Evolutionary conservation across 2,888 invertebrate species (phyloP), one percentile per base, ranked within the genome.

Genomic region (Pseudococcus jackbeardsleyi): DNA sequence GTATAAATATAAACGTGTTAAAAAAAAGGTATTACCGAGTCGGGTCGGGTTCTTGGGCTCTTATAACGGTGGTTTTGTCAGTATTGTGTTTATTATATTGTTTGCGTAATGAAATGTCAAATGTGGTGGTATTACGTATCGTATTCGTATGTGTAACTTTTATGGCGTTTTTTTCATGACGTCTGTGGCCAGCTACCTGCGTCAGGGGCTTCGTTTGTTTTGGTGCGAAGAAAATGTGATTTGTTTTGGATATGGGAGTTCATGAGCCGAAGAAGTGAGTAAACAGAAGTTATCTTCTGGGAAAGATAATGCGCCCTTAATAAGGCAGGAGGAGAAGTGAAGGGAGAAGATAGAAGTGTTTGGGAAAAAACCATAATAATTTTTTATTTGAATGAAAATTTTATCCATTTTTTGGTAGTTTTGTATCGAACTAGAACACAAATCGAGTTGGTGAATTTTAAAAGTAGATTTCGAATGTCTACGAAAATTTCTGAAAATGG

Each of bases 1-100:
- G 79, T 79, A 33, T 33, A 33, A 50, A 59, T 54, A 54, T 54
- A 85, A 54, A 85, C 54, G 33, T 84, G 84, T 84, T 50, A 48
- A 84, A 84, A 77, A 77, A 22, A 33, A 26, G 39, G 12, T 79
- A 9, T 72, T 72, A 72, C 84, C 17, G 48, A 26, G 85, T 54
- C 26, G 26, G 3, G n/a, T 85, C 39, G 26, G 26, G 33, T 17
- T 54, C 5, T 42, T 19, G 50, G 15, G 33, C 15, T 39, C 59
- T 59, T 59, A 59, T 59, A 59, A 59, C 59, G 59, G 59, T 59
- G n/a, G 19, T 19, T 59, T 59, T 59, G 54, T 50, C n/a, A 59
- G 26, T 33, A 33, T 33, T 33, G 26, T 33, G 26, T 33, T 33
- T 33, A 33, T 33, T 33, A 33, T 33, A 59, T 59, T 59, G 59